Percentiles rank a stretch among this genome's conserved stretches.
Evolutionary conservation across 2,797 vertebrate species (phyloP).

Genomic region (Chelon auratus): DNA sequence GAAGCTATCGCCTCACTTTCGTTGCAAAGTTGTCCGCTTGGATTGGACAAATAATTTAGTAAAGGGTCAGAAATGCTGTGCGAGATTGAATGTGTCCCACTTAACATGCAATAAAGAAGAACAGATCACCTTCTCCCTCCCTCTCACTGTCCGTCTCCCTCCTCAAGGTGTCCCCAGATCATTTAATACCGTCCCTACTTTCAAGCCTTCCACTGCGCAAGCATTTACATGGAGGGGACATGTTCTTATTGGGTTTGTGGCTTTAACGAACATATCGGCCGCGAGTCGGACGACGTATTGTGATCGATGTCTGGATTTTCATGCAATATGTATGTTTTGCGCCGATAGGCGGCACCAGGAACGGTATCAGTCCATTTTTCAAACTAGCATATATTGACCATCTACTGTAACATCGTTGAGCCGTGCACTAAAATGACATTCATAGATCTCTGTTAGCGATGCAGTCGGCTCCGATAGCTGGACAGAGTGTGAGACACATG

Average conservation of each 20-base stretch:
- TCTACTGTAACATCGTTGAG: slow-evolving; percentile 44
- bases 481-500: slow-evolving; percentile 57
- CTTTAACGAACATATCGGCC: slow-evolving; percentile 57
- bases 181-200: slow-evolving; percentile 58
- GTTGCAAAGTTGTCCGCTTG: slow-evolving; percentile 46
- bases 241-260: slow-evolving; percentile 41
- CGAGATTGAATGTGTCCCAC: slow-evolving; percentile 57
- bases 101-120: slow-evolving; percentile 75
- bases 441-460: slow-evolving; percentile 70
- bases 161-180: slow-evolving; percentile 74
- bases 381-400: slow-evolving; percentile 61
- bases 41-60: slow-evolving; percentile 25
- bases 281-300: slow-evolving; percentile 17
- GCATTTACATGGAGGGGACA: slow-evolving; percentile 53
- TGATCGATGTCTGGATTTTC: slow-evolving; percentile 64
- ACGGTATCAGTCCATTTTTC: slow-evolving; percentile 56
- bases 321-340: slow-evolving; percentile 59
- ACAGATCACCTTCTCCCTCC: slow-evolving; percentile 63
- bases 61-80: slow-evolving; percentile 33
- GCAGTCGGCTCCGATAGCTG: slow-evolving; percentile 41
- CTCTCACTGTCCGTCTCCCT: slow-evolving; percentile 51
- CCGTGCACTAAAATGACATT: slow-evolving; percentile 53
- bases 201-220: slow-evolving; percentile 31
- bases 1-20: slow-evolving; percentile 21
- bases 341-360: slow-evolving; percentile 25